These are phyloP conservation scores for Misgurnus anguillicaudatus DNA, from an alignment of 2,113 vertebrate species.

Conservation along the genomic window DNA sequence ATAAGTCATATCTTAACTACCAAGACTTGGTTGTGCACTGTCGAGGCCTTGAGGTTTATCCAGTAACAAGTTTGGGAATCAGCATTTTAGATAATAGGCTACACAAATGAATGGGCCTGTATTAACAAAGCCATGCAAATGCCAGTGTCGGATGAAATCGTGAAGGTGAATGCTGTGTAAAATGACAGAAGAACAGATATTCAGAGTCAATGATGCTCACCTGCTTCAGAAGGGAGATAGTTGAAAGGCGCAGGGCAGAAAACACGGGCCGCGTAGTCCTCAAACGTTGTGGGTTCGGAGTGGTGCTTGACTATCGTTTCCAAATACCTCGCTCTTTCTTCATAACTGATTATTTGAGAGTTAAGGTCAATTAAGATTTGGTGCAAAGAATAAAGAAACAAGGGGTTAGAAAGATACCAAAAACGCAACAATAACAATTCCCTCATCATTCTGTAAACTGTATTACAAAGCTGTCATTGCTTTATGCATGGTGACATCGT, in stretches of 20 bases:
- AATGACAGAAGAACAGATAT: background rate
- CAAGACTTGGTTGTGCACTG: too few species aligned
- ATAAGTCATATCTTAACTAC: too few species aligned
- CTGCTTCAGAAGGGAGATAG: constrained; percentile 86
- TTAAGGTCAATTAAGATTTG: constrained; percentile 71
- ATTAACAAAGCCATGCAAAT: background rate
- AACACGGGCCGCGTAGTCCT: constrained; percentile 96
- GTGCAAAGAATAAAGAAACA: constrained; percentile 14
- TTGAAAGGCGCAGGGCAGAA: constrained; percentile 95
- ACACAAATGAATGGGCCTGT: background rate
- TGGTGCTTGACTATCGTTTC: constrained; percentile 96
- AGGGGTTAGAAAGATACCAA: constrained; percentile 11
- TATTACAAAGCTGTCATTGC: constrained; percentile 45
- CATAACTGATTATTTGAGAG: constrained; percentile 83
- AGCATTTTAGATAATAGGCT: background rate
- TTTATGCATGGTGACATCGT: constrained; percentile 32
- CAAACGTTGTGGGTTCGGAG: constrained; percentile 92
- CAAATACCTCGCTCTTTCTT: constrained; percentile 93
- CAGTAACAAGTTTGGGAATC: too few species aligned
- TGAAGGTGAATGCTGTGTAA: background rate
- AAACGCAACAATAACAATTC: constrained; percentile 6
- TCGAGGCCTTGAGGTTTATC: too few species aligned
- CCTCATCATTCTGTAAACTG: constrained; percentile 23
- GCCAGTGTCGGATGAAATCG: background rate
- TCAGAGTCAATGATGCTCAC: constrained; percentile 68